Conservation (phyloP, 30 jellyfish, hydroid and myxozoan species). For the Aurelia coerulea region DNA sequence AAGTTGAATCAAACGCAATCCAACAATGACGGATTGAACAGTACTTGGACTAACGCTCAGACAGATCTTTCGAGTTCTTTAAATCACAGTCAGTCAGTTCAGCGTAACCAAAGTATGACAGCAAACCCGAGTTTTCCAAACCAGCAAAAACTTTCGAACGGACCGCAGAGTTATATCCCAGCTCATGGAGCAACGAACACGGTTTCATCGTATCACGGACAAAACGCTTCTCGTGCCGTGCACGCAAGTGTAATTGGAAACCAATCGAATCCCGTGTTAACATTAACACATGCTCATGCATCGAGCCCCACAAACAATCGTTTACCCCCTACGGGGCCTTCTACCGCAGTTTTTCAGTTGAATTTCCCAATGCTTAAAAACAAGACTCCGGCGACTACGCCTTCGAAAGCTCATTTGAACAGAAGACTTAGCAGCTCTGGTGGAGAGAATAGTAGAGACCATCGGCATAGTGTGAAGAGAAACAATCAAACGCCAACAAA, state of each 20-base stretch:
- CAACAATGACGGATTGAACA: constrained; percentile 19
- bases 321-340: constrained; percentile 93
- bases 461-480: constrained; percentile 43
- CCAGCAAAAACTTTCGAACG: constrained; percentile 10
- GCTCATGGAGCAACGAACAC: constrained; percentile 1
- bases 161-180: constrained; percentile 2
- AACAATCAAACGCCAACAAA: constrained; percentile 38
- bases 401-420: constrained; percentile 55
- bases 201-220: constrained; percentile 36
- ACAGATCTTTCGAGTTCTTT: constrained; percentile 27
- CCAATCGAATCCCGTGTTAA: constrained; percentile 1
- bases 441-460: constrained; percentile 50
- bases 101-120: constrained; percentile 19
- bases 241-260: constrained; percentile 4
- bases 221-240: background rate
- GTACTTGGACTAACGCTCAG: constrained; percentile 45
- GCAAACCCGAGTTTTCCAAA: background rate
- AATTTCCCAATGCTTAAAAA: constrained; percentile 79
- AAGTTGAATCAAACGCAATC: constrained; percentile 27
- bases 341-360: constrained; percentile 87
- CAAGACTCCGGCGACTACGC: constrained; percentile 52
- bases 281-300: constrained; percentile 13
- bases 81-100: constrained; percentile 27
- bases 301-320: constrained; percentile 47
- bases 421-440: constrained; percentile 39